A percentile compares a stretch with the other conserved stretches of the same genome.
These are phyloP conservation scores for Margaritifera margaritifera DNA, from an alignment of 2,888 invertebrate genomes.

Conservation along the genomic window DNA sequence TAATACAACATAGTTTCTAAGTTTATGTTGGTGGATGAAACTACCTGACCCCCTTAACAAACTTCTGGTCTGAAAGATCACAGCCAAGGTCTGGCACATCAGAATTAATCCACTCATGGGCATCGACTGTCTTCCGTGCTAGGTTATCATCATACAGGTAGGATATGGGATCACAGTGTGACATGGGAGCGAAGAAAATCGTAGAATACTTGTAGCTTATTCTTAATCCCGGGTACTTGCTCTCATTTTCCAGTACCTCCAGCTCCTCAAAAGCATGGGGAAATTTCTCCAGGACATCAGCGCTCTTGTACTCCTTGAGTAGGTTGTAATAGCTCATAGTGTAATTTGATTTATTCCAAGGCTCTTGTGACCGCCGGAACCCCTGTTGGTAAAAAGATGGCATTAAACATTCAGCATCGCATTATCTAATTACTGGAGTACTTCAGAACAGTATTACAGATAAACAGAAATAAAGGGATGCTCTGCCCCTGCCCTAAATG, in stretches of 20 bases:
- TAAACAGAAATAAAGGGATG: too few species aligned
- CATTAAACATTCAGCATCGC: too few species aligned
- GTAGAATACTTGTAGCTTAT: slow-evolving; percentile 72
- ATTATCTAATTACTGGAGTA: too few species aligned
- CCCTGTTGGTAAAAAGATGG: slow-evolving; percentile 49
- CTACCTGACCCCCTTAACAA: slow-evolving; percentile 71
- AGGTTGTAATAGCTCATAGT: slow-evolving; percentile 72
- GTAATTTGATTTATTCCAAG: slow-evolving; percentile 56
- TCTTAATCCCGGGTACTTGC: slow-evolving; percentile 65
- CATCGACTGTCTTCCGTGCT: slow-evolving; percentile 71
- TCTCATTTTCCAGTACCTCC: slow-evolving; percentile 62
- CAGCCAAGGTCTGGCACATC: slow-evolving; percentile 65
- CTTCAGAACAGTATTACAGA: too few species aligned
- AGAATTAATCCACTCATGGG: slow-evolving; percentile 72
- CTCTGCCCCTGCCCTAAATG: too few species aligned
- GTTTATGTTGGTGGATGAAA: too few species aligned
- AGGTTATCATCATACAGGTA: slow-evolving; percentile 73
- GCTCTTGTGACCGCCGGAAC: slow-evolving; percentile 71
- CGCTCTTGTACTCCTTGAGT: slow-evolving; percentile 71
- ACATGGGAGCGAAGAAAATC: slow-evolving; percentile 72
- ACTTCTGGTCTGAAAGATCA: slow-evolving; percentile 59
- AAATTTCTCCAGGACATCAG: slow-evolving; percentile 51
- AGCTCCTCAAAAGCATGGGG: slow-evolving; percentile 65
- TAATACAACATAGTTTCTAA: too few species aligned
- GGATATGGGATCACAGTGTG: slow-evolving; percentile 72